phyloP scores from a whole-genome alignment of 2,888 invertebrate species.

The Drosophila buzzatii region DNA sequence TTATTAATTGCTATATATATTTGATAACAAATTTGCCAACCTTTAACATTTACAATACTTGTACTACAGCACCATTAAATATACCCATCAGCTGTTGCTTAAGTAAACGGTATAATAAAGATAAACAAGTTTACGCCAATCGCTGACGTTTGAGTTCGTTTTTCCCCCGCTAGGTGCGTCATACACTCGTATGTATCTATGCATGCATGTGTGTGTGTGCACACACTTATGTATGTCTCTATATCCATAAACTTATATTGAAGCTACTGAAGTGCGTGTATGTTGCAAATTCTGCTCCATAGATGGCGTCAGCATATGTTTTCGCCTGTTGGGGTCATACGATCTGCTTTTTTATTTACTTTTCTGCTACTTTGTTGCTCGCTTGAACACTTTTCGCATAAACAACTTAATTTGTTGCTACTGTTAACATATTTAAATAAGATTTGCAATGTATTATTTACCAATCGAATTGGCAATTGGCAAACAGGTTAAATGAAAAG shows the following conservation, averaged over 20 bases:
- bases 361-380: background rate
- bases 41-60: background rate
- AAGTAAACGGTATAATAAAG: slow-evolving; percentile 4
- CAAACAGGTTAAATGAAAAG: slow-evolving; percentile 18
- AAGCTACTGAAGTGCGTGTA: background rate
- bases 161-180: slow-evolving; percentile 33
- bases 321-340: background rate
- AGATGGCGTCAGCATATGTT: slow-evolving; percentile 44
- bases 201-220: background rate
- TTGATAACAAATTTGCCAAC: too few species aligned
- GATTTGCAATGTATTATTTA: slow-evolving; percentile 19
- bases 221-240: background rate
- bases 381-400: slow-evolving; percentile 51
- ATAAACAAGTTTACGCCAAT: slow-evolving; percentile 43
- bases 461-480: slow-evolving; percentile 19
- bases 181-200: background rate
- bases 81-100: background rate
- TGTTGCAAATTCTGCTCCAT: slow-evolving; percentile 27
- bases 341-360: slow-evolving; percentile 1
- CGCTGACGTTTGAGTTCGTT: slow-evolving; percentile 41
- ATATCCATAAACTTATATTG: background rate
- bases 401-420: slow-evolving; percentile 58
- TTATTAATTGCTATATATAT: too few species aligned
- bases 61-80: background rate
- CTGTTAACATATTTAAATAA: slow-evolving; percentile 29